A percentile compares a stretch with the other conserved stretches of the same genome.
These are phyloP conservation scores for Agapostemon virescens DNA, from an alignment of 2,888 invertebrate species.

Conservation along the genomic window DNA sequence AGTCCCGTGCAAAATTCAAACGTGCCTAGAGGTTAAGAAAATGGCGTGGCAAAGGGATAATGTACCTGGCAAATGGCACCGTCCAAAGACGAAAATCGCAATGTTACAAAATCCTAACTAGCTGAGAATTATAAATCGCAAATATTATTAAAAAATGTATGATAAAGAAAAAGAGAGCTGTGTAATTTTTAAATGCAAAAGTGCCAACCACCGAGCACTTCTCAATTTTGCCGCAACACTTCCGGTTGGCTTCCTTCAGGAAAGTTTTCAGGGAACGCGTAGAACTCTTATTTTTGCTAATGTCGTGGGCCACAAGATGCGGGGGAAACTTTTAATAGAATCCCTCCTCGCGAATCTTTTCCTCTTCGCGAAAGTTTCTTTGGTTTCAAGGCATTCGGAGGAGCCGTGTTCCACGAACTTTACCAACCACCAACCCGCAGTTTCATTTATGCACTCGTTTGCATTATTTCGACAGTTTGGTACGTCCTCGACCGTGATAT, in stretches of 20 bases:
- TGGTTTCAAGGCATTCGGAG: neutral
- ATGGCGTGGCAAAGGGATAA: too few relatives aligned
- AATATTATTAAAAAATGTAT: too few relatives aligned
- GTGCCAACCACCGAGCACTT: neutral
- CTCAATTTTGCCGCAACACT: neutral
- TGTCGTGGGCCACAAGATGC: neutral
- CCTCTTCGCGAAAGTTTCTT: conserved; percentile 5
- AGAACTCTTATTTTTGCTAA: conserved; percentile 24
- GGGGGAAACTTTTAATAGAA: conserved; percentile 43
- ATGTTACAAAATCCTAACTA: too few relatives aligned
- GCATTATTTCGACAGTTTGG: conserved; percentile 15
- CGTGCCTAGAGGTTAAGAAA: too few relatives aligned
- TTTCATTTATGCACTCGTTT: conserved; percentile 8
- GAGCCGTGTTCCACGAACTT: conserved; percentile 26
- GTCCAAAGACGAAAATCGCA: too few relatives aligned
- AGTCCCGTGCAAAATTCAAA: too few relatives aligned
- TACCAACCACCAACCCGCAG: neutral
- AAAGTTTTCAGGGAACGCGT: neutral
- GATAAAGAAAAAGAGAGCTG: too few relatives aligned
- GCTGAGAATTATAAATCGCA: too few relatives aligned
- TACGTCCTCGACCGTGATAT: neutral
- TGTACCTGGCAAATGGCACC: too few relatives aligned
- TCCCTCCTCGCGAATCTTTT: conserved; percentile 17
- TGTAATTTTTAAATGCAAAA: neutral
- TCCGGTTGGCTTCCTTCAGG: neutral